Base-by-base conservation (phyloP, 2,888 invertebrate genomes). In the Cylloceria caligata region DNA sequence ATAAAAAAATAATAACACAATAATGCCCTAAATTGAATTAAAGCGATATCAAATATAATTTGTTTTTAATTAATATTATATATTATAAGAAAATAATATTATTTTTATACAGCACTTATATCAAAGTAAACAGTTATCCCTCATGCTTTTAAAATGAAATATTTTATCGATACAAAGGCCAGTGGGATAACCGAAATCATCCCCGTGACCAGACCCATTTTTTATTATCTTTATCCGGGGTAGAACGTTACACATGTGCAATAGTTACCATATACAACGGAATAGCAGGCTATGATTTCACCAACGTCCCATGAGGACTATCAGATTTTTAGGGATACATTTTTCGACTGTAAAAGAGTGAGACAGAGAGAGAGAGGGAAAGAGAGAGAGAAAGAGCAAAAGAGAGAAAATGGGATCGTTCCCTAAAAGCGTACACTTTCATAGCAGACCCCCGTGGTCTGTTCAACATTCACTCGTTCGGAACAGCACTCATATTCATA, bases 281-380 rank as follows among this genome's bases (percentile, higher is more conserved):
- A 34, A 49, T 16, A 67, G 47, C 30, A 49, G 16, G 34, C 30
- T 27, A 6, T 30, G 13, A 30, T 67, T 47, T 67, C 67, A 11
- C 7, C 9, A 42, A 42, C 9, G 34, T 67, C 67, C 67, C 67
- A 47, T 11, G 67, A 67, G 67, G 21, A 19, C 47, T 27, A 67
- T 67, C 9, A 27, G 30, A 47, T 47, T 24, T 27, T 45, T 21
- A 42, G 7, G 27, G n/a, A 64, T 64, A 45, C 42, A 64, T 64
- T 64, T 64, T 64, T 45, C 42, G 47, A 34, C 27, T 47, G 67
- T 49, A 47, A 67, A 27, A 67, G 47, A 47, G 62, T 27, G 13
- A 60, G 36, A n/a, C 39, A 24, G 72, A 39, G 71, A 76, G 80
- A 77, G 73, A 39, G 71, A 76, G 80, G 74, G 73, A 57, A 30